Base-by-base conservation (phyloP, 2,888 invertebrate species). In the Catocala fraxini region DNA sequence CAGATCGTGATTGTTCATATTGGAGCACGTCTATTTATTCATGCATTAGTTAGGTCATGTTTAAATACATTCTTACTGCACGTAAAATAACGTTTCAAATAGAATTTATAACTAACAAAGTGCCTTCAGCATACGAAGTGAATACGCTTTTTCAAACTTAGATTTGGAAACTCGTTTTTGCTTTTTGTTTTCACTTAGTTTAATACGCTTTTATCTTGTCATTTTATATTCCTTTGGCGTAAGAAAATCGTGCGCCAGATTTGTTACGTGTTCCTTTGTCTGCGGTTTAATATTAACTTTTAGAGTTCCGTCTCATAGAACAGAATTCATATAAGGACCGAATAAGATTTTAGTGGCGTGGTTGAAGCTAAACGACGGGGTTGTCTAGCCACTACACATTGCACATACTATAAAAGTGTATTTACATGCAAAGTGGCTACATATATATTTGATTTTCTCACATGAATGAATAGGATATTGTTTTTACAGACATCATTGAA, bases 201-300 rank as follows among this genome's bases (percentile, higher is more conserved):
- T 64, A 58, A 65, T 64, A 68, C 47, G 42, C 53, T 48, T 75
- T 61, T 62, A 41, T 15, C 13, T 4, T 9, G 53, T 59, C 25
- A 52, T 58, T 39, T 54, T 45, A 13, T 59, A 72, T 71, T 72
- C 75, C n/a, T 56, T 25, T 9, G 15, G 55, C 56, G 75, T 72
- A 53, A 35, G 41, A 56, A 61, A 46, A 57, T 6, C 68, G 71
- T 72, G 71, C 25, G 54, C 62, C 25, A 35, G 58, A 60, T 63
- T 68, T 64, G 48, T 65, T 45, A 56, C 55, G 65, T 34, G 47
- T 47, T 52, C 13, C 35, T n/a, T 9, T 33, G 54, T 63, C 41
- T 63, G 47, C 54, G 48, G 45, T 35, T 62, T 71, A 35, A n/a
- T 55, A 35, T 35, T 47, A 39, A 39, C 0, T 39, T 39, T 39